These are phyloP conservation scores for Sepiola atlantica DNA, from an alignment of 2,888 invertebrate genomes.

Conservation along the genomic window DNA sequence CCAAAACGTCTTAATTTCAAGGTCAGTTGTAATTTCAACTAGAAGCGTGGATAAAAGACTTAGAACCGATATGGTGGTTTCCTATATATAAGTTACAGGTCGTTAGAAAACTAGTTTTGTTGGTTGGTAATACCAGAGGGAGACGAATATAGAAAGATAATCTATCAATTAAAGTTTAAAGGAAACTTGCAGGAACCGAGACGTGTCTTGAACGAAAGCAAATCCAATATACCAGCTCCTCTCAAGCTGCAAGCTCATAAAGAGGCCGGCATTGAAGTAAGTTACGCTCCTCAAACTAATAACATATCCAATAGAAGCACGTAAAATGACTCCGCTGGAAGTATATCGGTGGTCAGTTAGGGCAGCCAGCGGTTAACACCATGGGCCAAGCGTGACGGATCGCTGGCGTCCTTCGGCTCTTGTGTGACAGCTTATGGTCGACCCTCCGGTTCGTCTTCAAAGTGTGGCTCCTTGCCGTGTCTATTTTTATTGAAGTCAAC, in stretches of 20 bases:
- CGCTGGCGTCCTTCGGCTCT: conserved; percentile 1
- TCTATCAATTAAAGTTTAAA: not conserved
- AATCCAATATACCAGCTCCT: not conserved
- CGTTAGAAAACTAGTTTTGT: not conserved
- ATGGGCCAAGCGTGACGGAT: not conserved
- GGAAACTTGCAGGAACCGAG: not conserved
- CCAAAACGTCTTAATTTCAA: no score
- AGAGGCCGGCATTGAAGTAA: not conserved
- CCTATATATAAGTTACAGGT: not conserved
- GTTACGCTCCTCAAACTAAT: not conserved
- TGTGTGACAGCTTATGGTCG: not conserved
- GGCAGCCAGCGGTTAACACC: not conserved
- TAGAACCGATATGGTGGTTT: not conserved
- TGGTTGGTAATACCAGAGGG: not conserved
- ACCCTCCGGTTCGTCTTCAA: not conserved
- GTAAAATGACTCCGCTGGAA: not conserved
- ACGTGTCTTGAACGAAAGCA: not conserved
- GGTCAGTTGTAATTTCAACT: no score
- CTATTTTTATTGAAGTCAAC: conserved; percentile 16
- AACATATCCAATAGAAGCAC: not conserved
- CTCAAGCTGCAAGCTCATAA: not conserved
- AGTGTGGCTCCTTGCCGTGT: not conserved
- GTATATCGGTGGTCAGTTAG: not conserved
- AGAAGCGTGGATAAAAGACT: no score
- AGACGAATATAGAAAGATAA: not conserved